Percentiles rank a stretch among this genome's conserved stretches.
These are phyloP conservation scores for Mobula hypostoma DNA, from an alignment of 2,113 vertebrate species.

Conservation along the genomic window DNA sequence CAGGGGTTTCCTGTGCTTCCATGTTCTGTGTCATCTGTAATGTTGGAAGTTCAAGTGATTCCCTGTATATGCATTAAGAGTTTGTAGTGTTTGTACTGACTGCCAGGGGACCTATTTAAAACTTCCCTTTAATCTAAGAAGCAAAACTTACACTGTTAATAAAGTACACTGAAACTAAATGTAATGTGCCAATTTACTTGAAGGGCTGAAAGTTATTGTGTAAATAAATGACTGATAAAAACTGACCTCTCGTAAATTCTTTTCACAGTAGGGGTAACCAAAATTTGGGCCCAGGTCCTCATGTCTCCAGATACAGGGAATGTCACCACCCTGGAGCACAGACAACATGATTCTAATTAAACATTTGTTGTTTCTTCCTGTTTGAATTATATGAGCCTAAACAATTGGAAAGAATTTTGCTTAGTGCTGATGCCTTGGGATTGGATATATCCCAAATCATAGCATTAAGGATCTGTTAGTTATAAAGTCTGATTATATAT, in stretches of 20 bases:
- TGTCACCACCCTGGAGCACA: too few relatives aligned
- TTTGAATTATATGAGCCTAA: background rate
- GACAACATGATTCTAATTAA: too few relatives aligned
- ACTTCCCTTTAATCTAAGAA: too few relatives aligned
- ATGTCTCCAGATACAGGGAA: too few relatives aligned
- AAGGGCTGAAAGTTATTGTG: background rate
- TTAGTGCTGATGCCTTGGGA: background rate
- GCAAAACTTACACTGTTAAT: background rate
- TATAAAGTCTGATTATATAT: background rate
- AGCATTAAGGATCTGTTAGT: background rate
- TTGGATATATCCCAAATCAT: background rate
- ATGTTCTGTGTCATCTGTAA: too few relatives aligned
- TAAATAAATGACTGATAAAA: background rate
- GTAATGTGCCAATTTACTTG: background rate
- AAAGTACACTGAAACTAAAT: background rate
- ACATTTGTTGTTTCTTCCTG: background rate
- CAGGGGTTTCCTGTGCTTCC: too few relatives aligned
- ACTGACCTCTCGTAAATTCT: background rate
- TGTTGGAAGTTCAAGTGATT: too few relatives aligned
- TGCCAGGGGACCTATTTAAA: too few relatives aligned
- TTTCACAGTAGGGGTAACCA: background rate
- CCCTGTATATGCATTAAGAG: too few relatives aligned
- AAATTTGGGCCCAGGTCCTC: background rate
- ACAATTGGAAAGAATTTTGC: background rate
- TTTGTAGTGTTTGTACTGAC: too few relatives aligned